phyloP scores from a whole-genome alignment of 2,797 vertebrate genomes.

The Acanthornis magna region DNA sequence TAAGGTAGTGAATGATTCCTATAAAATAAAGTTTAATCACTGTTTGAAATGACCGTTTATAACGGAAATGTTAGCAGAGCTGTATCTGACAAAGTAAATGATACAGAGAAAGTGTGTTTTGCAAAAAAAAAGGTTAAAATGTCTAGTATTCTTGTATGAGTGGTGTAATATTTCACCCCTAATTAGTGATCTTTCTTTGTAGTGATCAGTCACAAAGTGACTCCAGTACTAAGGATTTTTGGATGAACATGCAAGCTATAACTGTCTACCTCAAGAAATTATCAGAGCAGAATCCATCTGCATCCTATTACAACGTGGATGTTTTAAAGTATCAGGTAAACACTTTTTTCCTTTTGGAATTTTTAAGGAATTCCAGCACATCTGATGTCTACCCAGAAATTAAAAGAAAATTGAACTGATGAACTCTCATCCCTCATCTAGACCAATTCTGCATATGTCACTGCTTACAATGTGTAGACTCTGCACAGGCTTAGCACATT shows the following conservation, averaged over 20 bases:
- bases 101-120: neutral
- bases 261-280: conserved; percentile 95
- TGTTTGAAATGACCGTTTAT: neutral
- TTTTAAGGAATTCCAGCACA: neutral
- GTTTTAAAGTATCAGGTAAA: conserved; percentile 94
- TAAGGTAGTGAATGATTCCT: neutral
- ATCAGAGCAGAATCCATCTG: conserved; percentile 91
- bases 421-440: neutral
- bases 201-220: conserved; percentile 95
- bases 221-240: conserved; percentile 90
- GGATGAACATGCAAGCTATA: conserved; percentile 97
- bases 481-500: neutral
- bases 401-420: neutral
- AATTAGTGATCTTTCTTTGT: neutral
- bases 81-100: neutral
- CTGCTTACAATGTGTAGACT: neutral
- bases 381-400: neutral
- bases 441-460: neutral
- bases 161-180: neutral
- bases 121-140: neutral
- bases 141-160: neutral
- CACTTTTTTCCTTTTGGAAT: neutral
- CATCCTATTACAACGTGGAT: conserved; percentile 96
- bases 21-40: neutral
- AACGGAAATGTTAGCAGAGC: neutral